Evolutionary conservation across 2,113 vertebrate genomes (phyloP).

Genomic region (Pachypanchax playfairii): DNA sequence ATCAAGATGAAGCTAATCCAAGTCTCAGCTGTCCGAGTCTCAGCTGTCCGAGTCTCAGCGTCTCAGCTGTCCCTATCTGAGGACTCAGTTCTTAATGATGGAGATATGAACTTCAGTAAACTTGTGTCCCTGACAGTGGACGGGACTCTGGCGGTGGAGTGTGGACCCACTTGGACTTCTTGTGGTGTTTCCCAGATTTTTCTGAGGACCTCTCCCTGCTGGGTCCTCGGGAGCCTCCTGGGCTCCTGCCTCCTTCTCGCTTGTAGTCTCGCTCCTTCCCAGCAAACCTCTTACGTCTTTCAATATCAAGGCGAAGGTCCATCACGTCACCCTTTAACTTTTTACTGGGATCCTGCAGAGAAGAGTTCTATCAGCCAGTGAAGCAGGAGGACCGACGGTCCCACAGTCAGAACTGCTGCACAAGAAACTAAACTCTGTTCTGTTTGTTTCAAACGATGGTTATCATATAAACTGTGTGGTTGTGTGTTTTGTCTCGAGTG

Average conservation of each 20-base stretch:
- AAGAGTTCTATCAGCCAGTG: background rate
- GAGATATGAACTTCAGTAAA: too few species aligned
- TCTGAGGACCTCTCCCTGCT: slow-evolving; percentile 92
- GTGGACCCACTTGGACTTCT: slow-evolving; percentile 86
- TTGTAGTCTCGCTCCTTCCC: slow-evolving; percentile 90
- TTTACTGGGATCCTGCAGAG: slow-evolving; percentile 84
- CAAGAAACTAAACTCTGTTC: too few species aligned
- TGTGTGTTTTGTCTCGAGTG: background rate
- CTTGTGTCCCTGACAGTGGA: too few species aligned
- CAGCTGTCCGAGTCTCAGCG: too few species aligned
- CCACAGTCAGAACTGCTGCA: background rate
- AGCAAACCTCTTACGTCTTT: slow-evolving; percentile 92
- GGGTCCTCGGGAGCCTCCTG: slow-evolving; percentile 92
- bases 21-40: too few species aligned
- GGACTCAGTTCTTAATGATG: too few species aligned
- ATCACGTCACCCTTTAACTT: slow-evolving; percentile 93
- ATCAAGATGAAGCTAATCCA: too few species aligned
- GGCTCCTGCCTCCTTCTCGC: slow-evolving; percentile 89
- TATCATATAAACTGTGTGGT: slow-evolving; percentile 1
- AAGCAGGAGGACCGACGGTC: background rate
- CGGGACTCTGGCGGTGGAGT: too few species aligned
- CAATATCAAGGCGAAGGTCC: slow-evolving; percentile 97
- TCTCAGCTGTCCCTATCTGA: too few species aligned
- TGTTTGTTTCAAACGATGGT: background rate
- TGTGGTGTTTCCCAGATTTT: slow-evolving; percentile 94